Evolutionary conservation across 2,888 invertebrate genomes (phyloP).

Genomic region (Caenorhabditis panamensis): DNA sequence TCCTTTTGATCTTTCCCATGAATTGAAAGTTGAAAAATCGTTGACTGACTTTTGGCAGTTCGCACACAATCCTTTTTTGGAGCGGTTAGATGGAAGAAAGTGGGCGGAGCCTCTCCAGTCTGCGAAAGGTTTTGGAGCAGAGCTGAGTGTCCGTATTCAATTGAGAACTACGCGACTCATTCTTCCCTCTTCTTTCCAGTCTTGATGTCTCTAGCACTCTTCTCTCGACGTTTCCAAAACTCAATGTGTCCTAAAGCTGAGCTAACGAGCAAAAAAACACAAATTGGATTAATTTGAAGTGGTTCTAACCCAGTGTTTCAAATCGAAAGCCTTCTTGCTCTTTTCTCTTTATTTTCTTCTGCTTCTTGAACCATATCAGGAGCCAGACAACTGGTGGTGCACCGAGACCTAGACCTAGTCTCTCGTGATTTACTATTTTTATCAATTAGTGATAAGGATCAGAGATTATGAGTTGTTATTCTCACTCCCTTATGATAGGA

Average conservation of each 20-base stretch:
- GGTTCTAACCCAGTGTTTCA: constrained; percentile 26
- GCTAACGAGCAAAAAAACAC: constrained; percentile 30
- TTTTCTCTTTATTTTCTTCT: constrained; percentile 5
- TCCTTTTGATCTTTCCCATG: neutral
- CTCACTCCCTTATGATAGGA: neutral
- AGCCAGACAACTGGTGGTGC: neutral
- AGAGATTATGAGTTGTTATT: constrained; percentile 20
- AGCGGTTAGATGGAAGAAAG: neutral
- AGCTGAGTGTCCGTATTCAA: constrained; percentile 11
- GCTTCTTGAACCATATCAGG: neutral
- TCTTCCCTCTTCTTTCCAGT: constrained; percentile 8
- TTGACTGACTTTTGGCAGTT: neutral
- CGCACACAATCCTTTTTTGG: neutral
- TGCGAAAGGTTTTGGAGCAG: neutral
- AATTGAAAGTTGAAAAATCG: neutral
- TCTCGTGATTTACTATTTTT: neutral
- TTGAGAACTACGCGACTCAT: constrained; percentile 17
- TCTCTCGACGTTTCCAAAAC: constrained; percentile 11
- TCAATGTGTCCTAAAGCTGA: constrained; percentile 19
- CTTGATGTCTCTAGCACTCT: constrained; percentile 16
- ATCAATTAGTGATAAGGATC: constrained; percentile 20
- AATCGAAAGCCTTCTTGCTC: constrained; percentile 16
- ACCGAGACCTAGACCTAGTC: neutral
- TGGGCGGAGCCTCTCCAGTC: constrained; percentile 3
- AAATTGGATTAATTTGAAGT: constrained; percentile 32